Percentiles rank a stretch among this genome's conserved stretches.
Conservation (phyloP, 37 sponge, comb jelly and placozoan species). For the Dysidea cf. avara region DNA sequence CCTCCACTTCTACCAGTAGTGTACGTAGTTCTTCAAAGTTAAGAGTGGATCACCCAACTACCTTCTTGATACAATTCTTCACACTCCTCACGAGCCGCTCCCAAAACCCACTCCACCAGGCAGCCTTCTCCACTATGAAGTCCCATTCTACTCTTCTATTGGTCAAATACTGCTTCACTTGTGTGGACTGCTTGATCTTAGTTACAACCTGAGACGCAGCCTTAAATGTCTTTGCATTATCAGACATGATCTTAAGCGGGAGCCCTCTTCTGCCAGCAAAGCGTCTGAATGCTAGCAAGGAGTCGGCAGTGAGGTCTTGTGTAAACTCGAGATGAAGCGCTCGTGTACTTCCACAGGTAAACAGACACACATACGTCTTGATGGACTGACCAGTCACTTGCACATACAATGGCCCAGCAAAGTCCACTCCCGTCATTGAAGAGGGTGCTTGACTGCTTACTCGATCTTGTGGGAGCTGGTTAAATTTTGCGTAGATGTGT, state of each 20-base stretch:
- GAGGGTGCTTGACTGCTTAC: constrained; percentile 20
- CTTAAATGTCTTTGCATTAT: neutral
- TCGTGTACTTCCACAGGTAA: neutral
- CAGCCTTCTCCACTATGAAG: too few relatives aligned
- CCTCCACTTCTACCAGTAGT: constrained; percentile 9
- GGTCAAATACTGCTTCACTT: too few relatives aligned
- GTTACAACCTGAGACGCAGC: neutral
- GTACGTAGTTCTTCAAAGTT: constrained; percentile 20
- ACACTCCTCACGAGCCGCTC: constrained; percentile 5
- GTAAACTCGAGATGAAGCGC: constrained; percentile 14
- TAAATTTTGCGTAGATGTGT: too few relatives aligned
- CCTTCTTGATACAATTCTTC: constrained; percentile 7
- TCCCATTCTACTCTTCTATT: too few relatives aligned
- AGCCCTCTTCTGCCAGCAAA: constrained; percentile 3
- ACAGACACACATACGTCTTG: neutral
- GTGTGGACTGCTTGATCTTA: neutral
- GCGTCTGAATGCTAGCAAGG: neutral
- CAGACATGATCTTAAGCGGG: constrained; percentile 9
- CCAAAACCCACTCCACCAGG: too few relatives aligned
- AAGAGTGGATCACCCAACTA: neutral
- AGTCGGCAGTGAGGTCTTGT: neutral
- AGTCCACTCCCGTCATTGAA: constrained; percentile 24
- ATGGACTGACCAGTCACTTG: neutral
- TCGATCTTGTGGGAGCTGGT: constrained; percentile 28
- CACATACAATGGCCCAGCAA: constrained; percentile 29